These are phyloP conservation scores for Poecile atricapillus DNA, from an alignment of 2,113 vertebrate genomes.

Conservation along the genomic window DNA sequence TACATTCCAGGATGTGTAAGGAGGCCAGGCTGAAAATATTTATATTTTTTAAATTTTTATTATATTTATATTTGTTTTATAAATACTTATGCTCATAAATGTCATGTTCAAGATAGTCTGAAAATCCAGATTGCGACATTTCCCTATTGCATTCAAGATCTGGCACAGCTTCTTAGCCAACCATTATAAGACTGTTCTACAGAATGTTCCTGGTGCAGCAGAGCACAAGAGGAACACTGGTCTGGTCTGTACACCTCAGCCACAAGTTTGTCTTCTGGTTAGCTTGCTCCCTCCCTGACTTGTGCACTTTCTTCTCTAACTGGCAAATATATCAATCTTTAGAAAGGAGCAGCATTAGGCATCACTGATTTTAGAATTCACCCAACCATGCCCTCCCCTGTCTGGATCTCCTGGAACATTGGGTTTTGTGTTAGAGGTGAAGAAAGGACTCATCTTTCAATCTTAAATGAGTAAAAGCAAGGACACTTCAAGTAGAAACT, in stretches of 20 bases:
- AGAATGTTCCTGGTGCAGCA: not conserved
- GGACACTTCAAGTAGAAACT: not conserved
- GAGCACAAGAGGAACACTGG: not conserved
- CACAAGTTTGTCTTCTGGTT: not conserved
- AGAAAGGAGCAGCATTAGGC: not conserved
- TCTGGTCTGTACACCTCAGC: not conserved
- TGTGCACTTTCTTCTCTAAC: not conserved
- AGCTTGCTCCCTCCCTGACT: not conserved
- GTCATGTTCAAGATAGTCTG: not conserved
- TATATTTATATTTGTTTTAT: not conserved
- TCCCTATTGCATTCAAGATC: not conserved
- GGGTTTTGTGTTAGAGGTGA: not conserved
- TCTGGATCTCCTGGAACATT: not conserved
- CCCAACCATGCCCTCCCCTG: not conserved
- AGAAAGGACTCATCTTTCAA: not conserved
- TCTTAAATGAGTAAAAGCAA: not conserved
- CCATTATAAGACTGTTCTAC: not conserved
- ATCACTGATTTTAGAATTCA: not conserved
- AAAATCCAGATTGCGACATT: not conserved
- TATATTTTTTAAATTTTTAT: not conserved
- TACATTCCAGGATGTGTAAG: not conserved
- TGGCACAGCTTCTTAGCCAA: not conserved
- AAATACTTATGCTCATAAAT: not conserved
- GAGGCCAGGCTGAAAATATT: not conserved
- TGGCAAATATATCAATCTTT: not conserved